These are phyloP conservation scores for Macrocentrus cingulum DNA, from an alignment of 1,140 invertebrate species.

Conservation along the genomic window DNA sequence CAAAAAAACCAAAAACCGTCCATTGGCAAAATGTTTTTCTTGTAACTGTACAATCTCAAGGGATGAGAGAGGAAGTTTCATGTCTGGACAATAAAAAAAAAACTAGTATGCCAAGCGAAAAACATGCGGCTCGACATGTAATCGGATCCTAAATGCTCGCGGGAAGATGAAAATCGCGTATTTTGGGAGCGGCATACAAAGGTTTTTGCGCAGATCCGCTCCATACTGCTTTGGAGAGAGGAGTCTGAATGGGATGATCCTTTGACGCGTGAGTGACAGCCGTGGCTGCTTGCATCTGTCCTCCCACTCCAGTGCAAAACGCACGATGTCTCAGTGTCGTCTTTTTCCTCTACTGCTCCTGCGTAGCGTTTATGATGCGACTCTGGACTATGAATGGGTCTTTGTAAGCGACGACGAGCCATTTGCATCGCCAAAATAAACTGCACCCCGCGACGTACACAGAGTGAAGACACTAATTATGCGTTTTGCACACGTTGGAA, in stretches of 20 bases:
- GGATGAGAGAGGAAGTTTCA: not conserved
- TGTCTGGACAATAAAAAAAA: not conserved
- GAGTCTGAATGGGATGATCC: constrained; percentile 33
- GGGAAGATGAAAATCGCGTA: constrained; percentile 26
- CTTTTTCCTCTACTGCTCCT: constrained; percentile 10
- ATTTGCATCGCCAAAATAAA: constrained; percentile 38
- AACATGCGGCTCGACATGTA: constrained; percentile 12
- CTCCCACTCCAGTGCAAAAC: too few species aligned
- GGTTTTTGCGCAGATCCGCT: constrained; percentile 17
- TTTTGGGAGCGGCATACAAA: constrained; percentile 18
- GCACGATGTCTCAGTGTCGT: too few species aligned
- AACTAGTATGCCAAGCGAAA: not conserved
- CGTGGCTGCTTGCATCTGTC: constrained; percentile 43
- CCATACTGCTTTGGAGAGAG: too few species aligned
- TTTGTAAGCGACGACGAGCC: constrained; percentile 33
- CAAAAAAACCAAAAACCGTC: too few species aligned
- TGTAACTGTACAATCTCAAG: too few species aligned
- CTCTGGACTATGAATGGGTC: constrained; percentile 37
- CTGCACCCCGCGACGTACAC: constrained; percentile 18
- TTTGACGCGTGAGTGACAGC: constrained; percentile 52
- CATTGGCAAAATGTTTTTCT: too few species aligned
- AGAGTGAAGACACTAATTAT: constrained; percentile 30
- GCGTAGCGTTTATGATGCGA: constrained; percentile 27
- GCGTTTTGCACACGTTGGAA: constrained; percentile 30
- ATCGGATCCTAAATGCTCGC: constrained; percentile 22